Conservation (phyloP, 2,797 vertebrate species). For the Staurois parvus region DNA sequence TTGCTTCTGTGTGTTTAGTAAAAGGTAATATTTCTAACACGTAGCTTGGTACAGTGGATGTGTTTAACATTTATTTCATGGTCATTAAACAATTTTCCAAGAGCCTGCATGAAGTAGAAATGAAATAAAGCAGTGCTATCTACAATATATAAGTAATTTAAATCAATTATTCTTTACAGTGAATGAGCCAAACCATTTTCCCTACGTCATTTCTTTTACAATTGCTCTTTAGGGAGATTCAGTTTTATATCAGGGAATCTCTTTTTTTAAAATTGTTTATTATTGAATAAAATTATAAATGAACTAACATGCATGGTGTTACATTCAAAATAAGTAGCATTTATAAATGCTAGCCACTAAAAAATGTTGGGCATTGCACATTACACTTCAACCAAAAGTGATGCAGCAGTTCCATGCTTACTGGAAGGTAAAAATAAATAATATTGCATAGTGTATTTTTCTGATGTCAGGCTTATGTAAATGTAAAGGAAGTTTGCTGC, state of each 20-base stretch:
- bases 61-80: constrained; percentile 33
- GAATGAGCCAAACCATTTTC: background rate
- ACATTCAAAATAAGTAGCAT: background rate
- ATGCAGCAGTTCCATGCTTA: too few species aligned
- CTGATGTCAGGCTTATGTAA: too few species aligned
- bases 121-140: constrained; percentile 9
- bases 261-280: background rate
- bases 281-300: background rate
- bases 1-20: background rate
- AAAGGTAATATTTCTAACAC: constrained; percentile 33
- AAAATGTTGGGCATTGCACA: too few species aligned
- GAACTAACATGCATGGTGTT: background rate
- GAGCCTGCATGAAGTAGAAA: constrained; percentile 7
- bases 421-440: too few species aligned
- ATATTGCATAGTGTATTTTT: too few species aligned
- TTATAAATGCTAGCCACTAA: background rate
- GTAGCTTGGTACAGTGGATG: constrained; percentile 19
- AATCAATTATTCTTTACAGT: constrained; percentile 11
- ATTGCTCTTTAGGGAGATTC: background rate
- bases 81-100: constrained; percentile 19
- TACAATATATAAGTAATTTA: constrained; percentile 26
- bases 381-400: background rate
- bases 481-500: too few species aligned
- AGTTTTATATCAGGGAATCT: background rate
- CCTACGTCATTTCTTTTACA: background rate